Conservation (phyloP, 1,140 invertebrate species). For the Drosophila novamexicana region DNA sequence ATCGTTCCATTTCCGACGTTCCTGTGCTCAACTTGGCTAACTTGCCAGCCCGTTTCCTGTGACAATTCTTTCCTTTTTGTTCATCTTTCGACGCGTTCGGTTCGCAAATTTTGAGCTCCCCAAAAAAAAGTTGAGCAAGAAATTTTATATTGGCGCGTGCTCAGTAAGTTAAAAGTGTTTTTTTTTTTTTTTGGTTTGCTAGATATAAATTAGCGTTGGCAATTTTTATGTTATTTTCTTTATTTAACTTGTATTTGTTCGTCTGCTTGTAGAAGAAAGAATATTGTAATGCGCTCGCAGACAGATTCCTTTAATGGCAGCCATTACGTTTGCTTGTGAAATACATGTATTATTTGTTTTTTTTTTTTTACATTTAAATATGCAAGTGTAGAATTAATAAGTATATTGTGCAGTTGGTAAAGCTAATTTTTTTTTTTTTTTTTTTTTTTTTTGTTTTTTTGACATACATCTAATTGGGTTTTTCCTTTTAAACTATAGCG, state of each 20-base stretch:
- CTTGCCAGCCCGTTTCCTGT: too few relatives aligned
- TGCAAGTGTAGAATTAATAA: slow-evolving; percentile 37
- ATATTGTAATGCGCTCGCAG: not conserved
- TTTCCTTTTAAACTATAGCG: not conserved
- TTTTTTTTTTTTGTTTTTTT: not conserved
- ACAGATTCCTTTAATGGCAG: slow-evolving; percentile 18
- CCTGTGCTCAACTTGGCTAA: too few relatives aligned
- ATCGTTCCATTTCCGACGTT: too few relatives aligned
- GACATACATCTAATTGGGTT: slow-evolving; percentile 15
- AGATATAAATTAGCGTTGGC: too few relatives aligned
- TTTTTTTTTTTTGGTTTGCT: too few relatives aligned
- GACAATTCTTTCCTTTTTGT: too few relatives aligned
- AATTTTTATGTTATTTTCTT: not conserved
- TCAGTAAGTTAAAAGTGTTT: too few relatives aligned
- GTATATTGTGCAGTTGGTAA: slow-evolving; percentile 52
- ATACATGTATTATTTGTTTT: not conserved
- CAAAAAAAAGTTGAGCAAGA: too few relatives aligned
- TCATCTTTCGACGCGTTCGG: too few relatives aligned
- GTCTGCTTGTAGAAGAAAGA: not conserved
- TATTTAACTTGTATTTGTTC: slow-evolving; percentile 11
- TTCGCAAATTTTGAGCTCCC: too few relatives aligned
- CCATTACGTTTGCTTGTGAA: not conserved
- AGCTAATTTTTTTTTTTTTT: slow-evolving; percentile 14
- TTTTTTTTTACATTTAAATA: slow-evolving; percentile 6
- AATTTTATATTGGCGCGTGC: too few relatives aligned